These are phyloP conservation scores for Eristalis tenax DNA, from an alignment of 2,888 invertebrate species.

Conservation along the genomic window DNA sequence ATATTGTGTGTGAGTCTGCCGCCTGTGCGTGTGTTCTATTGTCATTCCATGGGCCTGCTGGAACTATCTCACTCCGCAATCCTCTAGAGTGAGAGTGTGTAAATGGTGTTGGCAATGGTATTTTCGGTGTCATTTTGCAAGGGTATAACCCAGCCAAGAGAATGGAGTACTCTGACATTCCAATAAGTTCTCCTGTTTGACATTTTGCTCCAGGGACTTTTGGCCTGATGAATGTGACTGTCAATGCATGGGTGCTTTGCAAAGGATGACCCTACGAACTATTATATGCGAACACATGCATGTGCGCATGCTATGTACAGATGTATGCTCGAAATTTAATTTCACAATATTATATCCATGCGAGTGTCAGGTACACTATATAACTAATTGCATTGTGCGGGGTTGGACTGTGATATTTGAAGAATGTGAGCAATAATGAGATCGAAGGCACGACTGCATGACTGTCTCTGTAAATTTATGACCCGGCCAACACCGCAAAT, in stretches of 20 bases:
- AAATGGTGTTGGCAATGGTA: conserved; percentile 55
- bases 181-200: conserved; percentile 66
- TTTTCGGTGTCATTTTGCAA: conserved; percentile 43
- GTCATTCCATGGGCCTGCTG: conserved; percentile 17
- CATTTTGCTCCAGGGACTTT: conserved; percentile 68
- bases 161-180: conserved; percentile 48
- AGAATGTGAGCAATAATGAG: conserved; percentile 65
- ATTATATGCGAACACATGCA: conserved; percentile 8
- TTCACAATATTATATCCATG: conserved; percentile 55
- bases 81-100: conserved; percentile 39
- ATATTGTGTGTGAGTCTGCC: conserved; percentile 26
- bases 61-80: conserved; percentile 22
- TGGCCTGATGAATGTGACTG: conserved; percentile 62
- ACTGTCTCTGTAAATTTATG: conserved; percentile 61
- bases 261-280: conserved; percentile 44
- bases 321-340: conserved; percentile 59
- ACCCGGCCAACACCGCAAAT: conserved; percentile 63
- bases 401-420: conserved; percentile 41
- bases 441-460: conserved; percentile 63
- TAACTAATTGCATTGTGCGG: conserved; percentile 57
- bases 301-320: not conserved
- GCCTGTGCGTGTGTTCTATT: conserved; percentile 6
- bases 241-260: conserved; percentile 13
- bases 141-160: not conserved
- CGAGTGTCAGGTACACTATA: conserved; percentile 18